Conservation (phyloP, 1,140 invertebrate genomes). For the Nephotettix cincticeps region DNA sequence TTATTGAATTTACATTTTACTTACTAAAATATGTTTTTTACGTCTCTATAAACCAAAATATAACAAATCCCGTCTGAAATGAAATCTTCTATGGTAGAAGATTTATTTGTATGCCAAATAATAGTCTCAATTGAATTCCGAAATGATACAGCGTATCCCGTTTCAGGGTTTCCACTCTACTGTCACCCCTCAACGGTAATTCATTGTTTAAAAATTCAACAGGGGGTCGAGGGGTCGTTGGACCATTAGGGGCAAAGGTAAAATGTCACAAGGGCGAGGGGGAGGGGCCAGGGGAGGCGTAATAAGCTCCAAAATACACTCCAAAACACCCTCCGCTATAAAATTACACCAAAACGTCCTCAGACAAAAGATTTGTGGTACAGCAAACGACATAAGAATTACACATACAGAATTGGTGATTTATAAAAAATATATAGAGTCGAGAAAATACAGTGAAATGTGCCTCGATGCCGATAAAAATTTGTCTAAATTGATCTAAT, state of each 20-base stretch:
- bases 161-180: no score
- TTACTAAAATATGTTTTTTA: no score
- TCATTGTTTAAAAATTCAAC: conserved; percentile 2
- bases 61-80: no score
- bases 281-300: background rate
- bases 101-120: no score
- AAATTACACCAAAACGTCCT: background rate
- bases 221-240: background rate
- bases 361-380: background rate
- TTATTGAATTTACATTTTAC: no score
- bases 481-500: background rate
- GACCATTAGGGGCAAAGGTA: background rate
- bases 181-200: no score
- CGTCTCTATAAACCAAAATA: no score
- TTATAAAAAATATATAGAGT: conserved; percentile 16
- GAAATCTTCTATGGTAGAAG: no score
- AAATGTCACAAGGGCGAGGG: background rate
- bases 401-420: conserved; percentile 9
- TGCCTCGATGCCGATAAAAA: background rate
- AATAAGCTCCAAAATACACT: background rate
- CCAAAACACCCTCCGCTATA: background rate
- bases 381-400: background rate
- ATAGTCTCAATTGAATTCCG: no score
- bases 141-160: no score
- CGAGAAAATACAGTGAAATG: conserved; percentile 4